Base-by-base conservation (phyloP, 2,888 invertebrate species). In the Poecilobothrus nobilitatus region DNA sequence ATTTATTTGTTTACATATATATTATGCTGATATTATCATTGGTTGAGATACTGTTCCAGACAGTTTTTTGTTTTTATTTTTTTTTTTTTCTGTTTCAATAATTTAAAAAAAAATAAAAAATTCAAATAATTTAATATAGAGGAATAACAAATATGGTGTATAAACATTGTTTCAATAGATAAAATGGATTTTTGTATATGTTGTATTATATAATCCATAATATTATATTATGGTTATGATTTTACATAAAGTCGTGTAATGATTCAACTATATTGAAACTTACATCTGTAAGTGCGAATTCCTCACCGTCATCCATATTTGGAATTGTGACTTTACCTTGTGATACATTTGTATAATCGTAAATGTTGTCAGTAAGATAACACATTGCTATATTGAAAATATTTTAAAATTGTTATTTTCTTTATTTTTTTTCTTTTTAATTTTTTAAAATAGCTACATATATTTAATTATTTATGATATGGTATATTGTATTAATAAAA, bases 241-340 rank as follows among this genome's bases (percentile, higher is more conserved):
- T 37, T 37, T 7, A 37, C 53, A 53, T 18, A 18, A 6, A 53
- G 9, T 53, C 15, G 18, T 53, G 53, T 53, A 53, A n/a, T 15
- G 44, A 44, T 12, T 10, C 44, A 44, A 7, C 5, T 34, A 34
- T 34, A 34, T 34, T 7, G n/a, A 34, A 62, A 66, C 94, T 94
- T 91, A 94, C 94, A 85, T 94, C 94, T 77, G 94, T 93, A 78
- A 92, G 85, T 72, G 72, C 41, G 86, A 90, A 91, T 89, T 98
- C 97, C 84, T 97, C 97, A 80, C 88, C 89, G 84, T 98, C 98
- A 85, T 98, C 95, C 78, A 98, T 90, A 84, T 88, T 90, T 79
- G 97, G 95, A 83, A 98, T 97, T 79, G 90, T 91, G 81, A 89
- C 89, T 88, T 96, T 96, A 87, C 97, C 98, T 89, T 98, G 97